Evolutionary conservation across 2,888 invertebrate species (phyloP), one percentile per base, ranked within the genome.

Genomic region (Drosophila acutilabella): DNA sequence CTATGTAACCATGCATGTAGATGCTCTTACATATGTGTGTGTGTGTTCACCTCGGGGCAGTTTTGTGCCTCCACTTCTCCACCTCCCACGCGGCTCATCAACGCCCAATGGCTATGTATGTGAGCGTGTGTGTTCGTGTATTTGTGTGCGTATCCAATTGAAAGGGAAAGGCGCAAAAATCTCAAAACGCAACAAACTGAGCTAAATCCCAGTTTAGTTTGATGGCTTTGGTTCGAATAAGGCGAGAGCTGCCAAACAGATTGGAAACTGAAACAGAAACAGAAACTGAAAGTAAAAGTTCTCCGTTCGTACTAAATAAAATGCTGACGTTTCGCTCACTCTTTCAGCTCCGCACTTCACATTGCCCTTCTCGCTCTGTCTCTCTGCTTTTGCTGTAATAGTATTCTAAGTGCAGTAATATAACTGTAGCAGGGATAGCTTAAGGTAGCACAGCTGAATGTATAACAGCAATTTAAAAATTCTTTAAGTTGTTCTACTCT

Each of bases 141-240:
- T 62, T 45, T 64, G 47, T 61, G 54, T 65, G 74, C 72, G 80
- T 74, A 64, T 82, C 67, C 54, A 70, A 72, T 78, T 85, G 80
- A 86, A 84, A 67, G 78, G 71, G 64, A 82, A 69, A 69, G 52
- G 48, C 51, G 57, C 38, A 45, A 51, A 57, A 80, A 86, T 78
- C 89, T 83, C 74, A 88, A 86, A 85, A 82, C 78, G 71, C 78
- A 86, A 74, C 82, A 80, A 88, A 85, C 72, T 78, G 74, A 88
- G 64, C 79, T 68, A 80, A 88, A 86, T 83, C 84, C 89, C 70
- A 73, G 78, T 80, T 73, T 81, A 86, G 80, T 75, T 77, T 69
- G 64, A 73, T 70, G 53, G 74, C 80, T 71, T 70, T 65, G 68
- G 57, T 68, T 75, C 50, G 67, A 40, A 47, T 60, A 36, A 13